Base-by-base conservation (phyloP, 1,140 invertebrate genomes). In the Chrysomallon squamiferum region DNA sequence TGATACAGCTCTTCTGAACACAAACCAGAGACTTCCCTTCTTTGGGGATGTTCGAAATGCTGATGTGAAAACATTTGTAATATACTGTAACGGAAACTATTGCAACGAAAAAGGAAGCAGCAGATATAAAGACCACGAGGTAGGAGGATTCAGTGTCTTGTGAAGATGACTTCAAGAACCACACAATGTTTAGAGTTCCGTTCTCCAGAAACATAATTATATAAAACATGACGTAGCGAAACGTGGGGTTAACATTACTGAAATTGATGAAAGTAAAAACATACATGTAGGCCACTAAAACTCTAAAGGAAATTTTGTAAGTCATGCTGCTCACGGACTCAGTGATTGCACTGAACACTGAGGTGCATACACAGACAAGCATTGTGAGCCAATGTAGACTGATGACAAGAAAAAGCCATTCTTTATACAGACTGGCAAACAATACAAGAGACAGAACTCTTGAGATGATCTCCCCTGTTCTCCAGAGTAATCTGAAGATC, bases 121-220 rank as follows among this genome's bases (percentile, higher is more conserved):
- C 87, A 35, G 90, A 89, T 27, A 91, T 77, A 45, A 87, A 84
- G 61, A 90, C 87, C 43, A 90, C 61, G 58, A 65, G 71, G 61
- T 61, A 72, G 52, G 59, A 63, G 45, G 22, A 65, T 50, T 35
- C 58, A 47, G 52, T 63, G 65, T 64, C n/a, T 11, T 59, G 57
- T 11, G 60, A 35, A 4, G 65, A 59, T 20, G 69, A 59, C 45
- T 71, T 87, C 79, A 63, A 88, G 86, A 33, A 86, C 89, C 84
- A 89, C 6, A 79, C 72, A n/a, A 72, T 57, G 27, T 68, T 64
- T 22, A 82, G 64, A 32, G 95, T 87, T 65, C 88, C 88, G 82
- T 95, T 96, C 86, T 96, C 95, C 49, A 95, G 86, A 79, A 94
- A 91, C 93, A 95, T 95, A 33, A 95, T 93, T n/a, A 92, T 88